Evolutionary conservation across 2,113 vertebrate species (phyloP).

Genomic region (Scomber japonicus): DNA sequence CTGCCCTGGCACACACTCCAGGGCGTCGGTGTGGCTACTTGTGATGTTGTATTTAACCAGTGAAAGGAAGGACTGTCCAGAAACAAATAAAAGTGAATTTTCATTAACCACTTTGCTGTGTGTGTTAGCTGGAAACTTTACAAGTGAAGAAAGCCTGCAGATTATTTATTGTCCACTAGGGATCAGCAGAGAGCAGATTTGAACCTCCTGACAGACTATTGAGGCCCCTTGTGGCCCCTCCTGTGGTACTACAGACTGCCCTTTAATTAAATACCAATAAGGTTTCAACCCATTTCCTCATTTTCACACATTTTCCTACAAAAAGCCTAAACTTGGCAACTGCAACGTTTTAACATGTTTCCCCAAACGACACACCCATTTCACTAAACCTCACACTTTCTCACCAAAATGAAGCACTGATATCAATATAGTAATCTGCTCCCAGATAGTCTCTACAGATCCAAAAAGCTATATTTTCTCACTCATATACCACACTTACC

Average conservation of each 20-base stretch:
- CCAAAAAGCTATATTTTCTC: neutral
- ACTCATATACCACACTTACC: no score
- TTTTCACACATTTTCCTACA: no score
- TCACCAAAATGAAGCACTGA: neutral
- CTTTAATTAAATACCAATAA: no score
- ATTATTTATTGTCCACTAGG: conserved; percentile 13
- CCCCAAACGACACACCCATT: no score
- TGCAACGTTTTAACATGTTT: no score
- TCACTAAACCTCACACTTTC: no score
- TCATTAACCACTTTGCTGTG: conserved; percentile 47
- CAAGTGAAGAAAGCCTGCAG: neutral
- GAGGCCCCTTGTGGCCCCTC: no score
- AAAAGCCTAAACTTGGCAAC: no score
- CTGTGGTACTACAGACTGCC: no score
- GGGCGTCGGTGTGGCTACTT: conserved; percentile 56
- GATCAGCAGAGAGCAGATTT: conserved; percentile 32
- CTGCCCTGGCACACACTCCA: conserved; percentile 37
- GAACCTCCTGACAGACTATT: no score
- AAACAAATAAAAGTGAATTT: conserved; percentile 72
- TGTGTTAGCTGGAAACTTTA: neutral
- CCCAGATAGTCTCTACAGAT: no score
- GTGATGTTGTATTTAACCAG: conserved; percentile 71
- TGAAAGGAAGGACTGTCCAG: conserved; percentile 55
- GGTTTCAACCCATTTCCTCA: no score
- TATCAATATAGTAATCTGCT: neutral